phyloP scores from a whole-genome alignment of 2,797 vertebrate genomes.

The Micrastur ruficollis region DNA sequence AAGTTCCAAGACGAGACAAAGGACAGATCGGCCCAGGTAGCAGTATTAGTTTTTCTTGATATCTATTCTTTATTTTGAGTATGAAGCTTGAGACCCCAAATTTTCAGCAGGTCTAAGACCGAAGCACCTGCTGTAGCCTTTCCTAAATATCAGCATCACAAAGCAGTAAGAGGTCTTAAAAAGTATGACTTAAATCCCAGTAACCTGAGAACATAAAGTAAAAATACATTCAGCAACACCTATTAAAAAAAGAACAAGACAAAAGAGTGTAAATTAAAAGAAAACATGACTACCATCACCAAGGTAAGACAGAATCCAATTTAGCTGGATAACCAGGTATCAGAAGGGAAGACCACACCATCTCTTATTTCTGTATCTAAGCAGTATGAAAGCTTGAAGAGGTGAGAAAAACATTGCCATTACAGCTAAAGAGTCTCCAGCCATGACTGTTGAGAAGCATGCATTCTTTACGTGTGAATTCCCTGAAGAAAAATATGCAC shows the following conservation, averaged over 20 bases:
- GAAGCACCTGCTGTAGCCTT: neutral
- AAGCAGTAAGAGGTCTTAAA: neutral
- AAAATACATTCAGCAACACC: neutral
- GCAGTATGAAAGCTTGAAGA: neutral
- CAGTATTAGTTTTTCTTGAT: neutral
- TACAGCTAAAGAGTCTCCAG: neutral
- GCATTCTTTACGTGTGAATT: neutral
- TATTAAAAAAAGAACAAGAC: neutral
- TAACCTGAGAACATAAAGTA: neutral
- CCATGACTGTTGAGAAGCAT: neutral
- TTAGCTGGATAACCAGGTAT: neutral
- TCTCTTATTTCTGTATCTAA: neutral
- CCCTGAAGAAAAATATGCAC: neutral
- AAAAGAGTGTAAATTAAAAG: neutral
- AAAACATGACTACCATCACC: neutral
- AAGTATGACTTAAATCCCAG: neutral
- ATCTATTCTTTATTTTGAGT: neutral
- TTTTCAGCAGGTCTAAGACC: neutral
- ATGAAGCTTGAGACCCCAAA: neutral
- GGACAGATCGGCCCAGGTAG: neutral
- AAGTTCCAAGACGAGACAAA: neutral
- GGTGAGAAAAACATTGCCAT: neutral
- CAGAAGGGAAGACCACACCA: neutral
- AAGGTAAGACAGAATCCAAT: neutral
- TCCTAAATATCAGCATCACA: neutral